These are phyloP conservation scores for Cherax destructor DNA, from an alignment of 1,140 invertebrate genomes.

Conservation along the genomic window DNA sequence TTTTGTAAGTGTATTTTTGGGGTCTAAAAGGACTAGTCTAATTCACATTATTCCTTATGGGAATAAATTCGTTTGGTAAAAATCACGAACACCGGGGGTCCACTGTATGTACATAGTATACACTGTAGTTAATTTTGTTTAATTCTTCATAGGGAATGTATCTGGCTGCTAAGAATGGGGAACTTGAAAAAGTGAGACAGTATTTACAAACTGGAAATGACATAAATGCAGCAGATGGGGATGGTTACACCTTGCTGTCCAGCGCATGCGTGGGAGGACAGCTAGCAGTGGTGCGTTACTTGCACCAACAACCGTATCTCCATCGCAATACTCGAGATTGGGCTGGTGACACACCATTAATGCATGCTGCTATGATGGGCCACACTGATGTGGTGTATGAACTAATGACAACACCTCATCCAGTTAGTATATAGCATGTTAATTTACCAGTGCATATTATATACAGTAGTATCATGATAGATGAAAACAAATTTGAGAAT, in stretches of 20 bases:
- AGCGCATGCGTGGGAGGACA: slow-evolving; percentile 44
- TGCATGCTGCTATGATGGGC: slow-evolving; percentile 54
- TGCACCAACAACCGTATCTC: slow-evolving; percentile 32
- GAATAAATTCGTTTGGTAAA: too few relatives aligned
- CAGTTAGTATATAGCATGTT: background rate
- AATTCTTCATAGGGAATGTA: slow-evolving; percentile 27
- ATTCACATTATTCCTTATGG: too few relatives aligned
- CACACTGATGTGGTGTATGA: slow-evolving; percentile 48
- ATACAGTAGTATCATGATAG: background rate
- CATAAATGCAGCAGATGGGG: slow-evolving; percentile 43
- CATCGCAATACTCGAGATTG: slow-evolving; percentile 40
- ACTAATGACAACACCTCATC: slow-evolving; percentile 31
- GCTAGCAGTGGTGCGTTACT: slow-evolving; percentile 28
- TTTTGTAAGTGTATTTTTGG: too few relatives aligned
- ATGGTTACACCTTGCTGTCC: slow-evolving; percentile 43
- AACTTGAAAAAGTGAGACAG: slow-evolving; percentile 23
- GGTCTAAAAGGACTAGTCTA: too few relatives aligned
- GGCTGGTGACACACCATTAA: slow-evolving; percentile 53
- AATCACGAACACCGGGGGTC: too few relatives aligned
- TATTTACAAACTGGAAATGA: slow-evolving; percentile 33
- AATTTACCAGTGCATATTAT: background rate
- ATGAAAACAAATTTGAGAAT: too few relatives aligned
- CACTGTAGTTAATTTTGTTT: background rate
- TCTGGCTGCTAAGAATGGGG: slow-evolving; percentile 48
- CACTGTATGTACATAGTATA: background rate